Base-by-base conservation (phyloP, 1,140 invertebrate species). In the Drosophila triauraria region DNA sequence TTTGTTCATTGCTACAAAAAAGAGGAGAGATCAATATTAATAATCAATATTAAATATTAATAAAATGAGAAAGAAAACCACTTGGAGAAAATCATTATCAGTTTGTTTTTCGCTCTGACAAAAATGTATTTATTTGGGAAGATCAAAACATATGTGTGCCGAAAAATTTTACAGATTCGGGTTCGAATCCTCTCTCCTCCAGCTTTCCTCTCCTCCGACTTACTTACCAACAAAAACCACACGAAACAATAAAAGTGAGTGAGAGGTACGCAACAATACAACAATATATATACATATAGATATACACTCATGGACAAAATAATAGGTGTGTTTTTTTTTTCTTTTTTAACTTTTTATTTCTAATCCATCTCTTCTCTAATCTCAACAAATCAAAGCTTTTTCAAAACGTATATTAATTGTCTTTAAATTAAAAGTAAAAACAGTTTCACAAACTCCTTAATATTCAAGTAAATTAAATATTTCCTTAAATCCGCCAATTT, bases 151-250 rank as follows among this genome's bases (percentile, higher is more conserved):
- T 78, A 58, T 46, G 47, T 78, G 56, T 82, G 60, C 67, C 64
- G 53, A 75, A 86, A 86, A 78, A 60, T 75, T 70, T 47, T 82
- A 72, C 72, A 78, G 77, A 87, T 74, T 75, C 67, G 71, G 68
- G 65, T 42, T 43, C 47, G 35, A 17, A 56, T 70, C 58, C 62
- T 54, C 54, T 44, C 40, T 2, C 6, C 40, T 30, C 25, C 20
- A 7, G 35, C 50, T 57, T 15, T 50, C 57, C 60, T 65, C 17
- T 50, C 57, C 60, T 65, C 25, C 46, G 53, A 53, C 69, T 77
- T 91, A 91, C 86, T 90, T 91, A 90, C 86, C 82, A 59, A 56
- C 53, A 91, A 82, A 86, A 83, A 88, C 61, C 61, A 83, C 65
- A 80, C 75, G 61, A 79, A 84, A 64, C 68, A 84, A 77, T 65